These are phyloP conservation scores for Epinephelus malabaricus DNA, from an alignment of 2,797 vertebrate species.

Conservation along the genomic window DNA sequence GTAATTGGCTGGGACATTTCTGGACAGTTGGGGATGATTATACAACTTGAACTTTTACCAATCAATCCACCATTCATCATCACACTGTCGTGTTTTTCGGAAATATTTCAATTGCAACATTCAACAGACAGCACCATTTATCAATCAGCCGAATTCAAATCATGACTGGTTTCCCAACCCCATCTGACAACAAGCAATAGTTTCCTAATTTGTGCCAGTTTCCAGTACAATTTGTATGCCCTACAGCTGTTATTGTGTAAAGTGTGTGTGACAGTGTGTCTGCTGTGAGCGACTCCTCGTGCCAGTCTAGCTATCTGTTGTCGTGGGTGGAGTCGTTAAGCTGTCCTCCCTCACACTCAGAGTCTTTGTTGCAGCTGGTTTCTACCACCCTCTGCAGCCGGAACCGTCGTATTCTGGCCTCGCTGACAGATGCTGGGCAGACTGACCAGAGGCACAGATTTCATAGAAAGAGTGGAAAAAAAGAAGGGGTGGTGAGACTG, in stretches of 20 bases:
- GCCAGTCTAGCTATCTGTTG: slow-evolving; percentile 11
- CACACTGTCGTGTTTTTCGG: not conserved
- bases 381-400: slow-evolving; percentile 21
- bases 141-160: slow-evolving; percentile 16
- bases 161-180: slow-evolving; percentile 25
- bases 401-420: not conserved
- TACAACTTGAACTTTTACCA: slow-evolving; percentile 14
- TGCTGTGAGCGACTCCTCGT: not conserved
- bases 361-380: slow-evolving; percentile 19
- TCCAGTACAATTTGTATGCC: not conserved
- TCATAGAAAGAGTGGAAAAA: slow-evolving; percentile 3
- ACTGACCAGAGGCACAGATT: slow-evolving; percentile 22
- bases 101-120: slow-evolving; percentile 22
- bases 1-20: slow-evolving; percentile 33
- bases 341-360: slow-evolving; percentile 12
- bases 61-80: slow-evolving; percentile 15
- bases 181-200: slow-evolving; percentile 16
- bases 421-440: slow-evolving; percentile 37
- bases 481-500: not conserved
- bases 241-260: slow-evolving; percentile 21
- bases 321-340: slow-evolving; percentile 24
- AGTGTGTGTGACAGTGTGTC: slow-evolving; percentile 15
- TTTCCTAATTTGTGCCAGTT: slow-evolving; percentile 33
- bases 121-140: slow-evolving; percentile 14
- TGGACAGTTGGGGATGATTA: not conserved